Base-by-base conservation (phyloP, 53 echinoderm and acorn worm species). In the Patiria pectinifera region DNA sequence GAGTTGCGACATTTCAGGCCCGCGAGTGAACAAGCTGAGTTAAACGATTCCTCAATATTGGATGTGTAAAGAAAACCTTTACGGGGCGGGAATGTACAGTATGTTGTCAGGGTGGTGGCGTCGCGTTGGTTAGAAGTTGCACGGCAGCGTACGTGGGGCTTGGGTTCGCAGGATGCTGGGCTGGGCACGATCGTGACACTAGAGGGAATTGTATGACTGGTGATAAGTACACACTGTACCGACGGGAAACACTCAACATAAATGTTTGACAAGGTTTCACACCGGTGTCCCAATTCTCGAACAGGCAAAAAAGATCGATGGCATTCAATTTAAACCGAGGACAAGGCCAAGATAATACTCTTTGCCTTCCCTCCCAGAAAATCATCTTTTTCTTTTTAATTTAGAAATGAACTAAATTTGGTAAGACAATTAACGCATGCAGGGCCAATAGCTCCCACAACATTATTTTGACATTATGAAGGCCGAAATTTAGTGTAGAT, bases 1-100 rank as follows among this genome's bases (percentile, higher is more conserved):
- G 62, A 35, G 22, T n/a, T 7, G 53, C 53, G 82, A 79, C 48
- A 79, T 79, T 85, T 48, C 86, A 21, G 72, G 82, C 82, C 78
- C 81, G 90, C 47, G 48, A 80, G 86, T 74, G 24, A 24, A 74
- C 22, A 9, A 74, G 24, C 74, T 11, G 74, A n/a, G 74, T 74
- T 74, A 74, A 74, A 74, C 24, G 74, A 74, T 74, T n/a, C 74
- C 24, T 24, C 74, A 74, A n/a, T 74, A 74, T 6, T 74, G 24
- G 24, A 74, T 18, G 74, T 66, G 10, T 8, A 6, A 53, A 53
- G 6, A 53, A 35, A 35, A 35, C 35, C 35, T 35, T 35, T 35
- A 35, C 35, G 35, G 35, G 35, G 35, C 53, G 53, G 5, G 53
- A 53, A 53, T 53, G 53, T 53, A 53, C 8, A 53, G 0, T 18